These are phyloP conservation scores for Oncorhynchus mykiss DNA, from an alignment of 2,113 vertebrate genomes.

Conservation along the genomic window DNA sequence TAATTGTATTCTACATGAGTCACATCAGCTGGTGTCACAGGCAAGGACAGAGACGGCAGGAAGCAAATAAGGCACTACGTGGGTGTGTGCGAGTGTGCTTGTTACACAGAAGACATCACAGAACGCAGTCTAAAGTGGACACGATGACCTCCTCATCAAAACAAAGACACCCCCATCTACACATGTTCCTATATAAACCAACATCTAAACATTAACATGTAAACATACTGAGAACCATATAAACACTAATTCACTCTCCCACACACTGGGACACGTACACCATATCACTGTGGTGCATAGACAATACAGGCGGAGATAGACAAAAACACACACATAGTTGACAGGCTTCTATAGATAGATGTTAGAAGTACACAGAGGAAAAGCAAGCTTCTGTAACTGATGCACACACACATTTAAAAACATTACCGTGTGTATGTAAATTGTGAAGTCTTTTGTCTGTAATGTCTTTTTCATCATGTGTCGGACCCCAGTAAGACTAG, in stretches of 20 bases:
- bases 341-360: not conserved
- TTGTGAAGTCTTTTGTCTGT: no score
- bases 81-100: constrained; percentile 4
- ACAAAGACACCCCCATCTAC: not conserved
- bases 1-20: constrained; percentile 70
- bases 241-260: not conserved
- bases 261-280: not conserved
- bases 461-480: no score
- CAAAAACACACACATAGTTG: not conserved
- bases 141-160: not conserved
- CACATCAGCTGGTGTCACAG: constrained; percentile 50
- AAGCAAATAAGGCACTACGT: not conserved
- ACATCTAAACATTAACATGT: not conserved
- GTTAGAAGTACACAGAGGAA: no score
- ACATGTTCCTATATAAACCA: not conserved
- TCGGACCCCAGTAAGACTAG: no score
- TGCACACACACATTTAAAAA: no score
- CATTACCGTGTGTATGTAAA: no score
- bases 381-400: no score
- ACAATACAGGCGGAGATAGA: not conserved
- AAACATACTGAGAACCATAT: not conserved
- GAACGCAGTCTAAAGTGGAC: not conserved
- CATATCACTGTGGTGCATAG: not conserved
- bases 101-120: constrained; percentile 13
- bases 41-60: constrained; percentile 29